Evolutionary conservation across 2,113 vertebrate genomes (phyloP).

Genomic region (Trinectes maculatus): DNA sequence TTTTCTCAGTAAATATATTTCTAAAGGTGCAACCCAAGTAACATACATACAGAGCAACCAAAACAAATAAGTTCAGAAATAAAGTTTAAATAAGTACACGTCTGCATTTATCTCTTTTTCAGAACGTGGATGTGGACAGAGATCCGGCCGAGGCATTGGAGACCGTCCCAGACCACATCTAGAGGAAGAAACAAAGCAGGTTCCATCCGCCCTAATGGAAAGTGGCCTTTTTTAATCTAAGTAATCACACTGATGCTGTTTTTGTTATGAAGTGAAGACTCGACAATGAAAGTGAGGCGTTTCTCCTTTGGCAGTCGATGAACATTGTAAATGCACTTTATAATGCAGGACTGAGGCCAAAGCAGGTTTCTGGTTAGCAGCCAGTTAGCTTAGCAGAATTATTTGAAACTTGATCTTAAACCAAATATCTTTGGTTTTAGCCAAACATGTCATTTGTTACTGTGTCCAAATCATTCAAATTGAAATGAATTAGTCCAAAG

Average conservation of each 20-base stretch:
- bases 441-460: too few relatives aligned
- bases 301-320: background rate
- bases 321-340: constrained; percentile 49
- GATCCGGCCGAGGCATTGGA: constrained; percentile 83
- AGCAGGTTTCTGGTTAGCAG: background rate
- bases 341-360: constrained; percentile 20
- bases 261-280: background rate
- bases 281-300: background rate
- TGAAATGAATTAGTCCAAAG: background rate
- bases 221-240: constrained; percentile 29
- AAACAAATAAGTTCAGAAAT: too few relatives aligned
- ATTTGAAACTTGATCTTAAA: background rate
- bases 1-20: too few relatives aligned
- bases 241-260: constrained; percentile 7
- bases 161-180: constrained; percentile 82
- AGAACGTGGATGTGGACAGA: constrained; percentile 87
- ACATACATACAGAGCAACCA: too few relatives aligned
- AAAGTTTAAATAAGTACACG: too few relatives aligned
- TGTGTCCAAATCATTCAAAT: too few relatives aligned
- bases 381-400: background rate
- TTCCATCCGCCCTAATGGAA: background rate
- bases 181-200: constrained; percentile 8
- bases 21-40: too few relatives aligned
- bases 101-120: constrained; percentile 33
- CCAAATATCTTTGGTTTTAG: too few relatives aligned